A percentile compares a stretch with the other conserved stretches of the same genome.
Conservation (phyloP, 1,140 invertebrate genomes). For the Drosophila grimshawi region DNA sequence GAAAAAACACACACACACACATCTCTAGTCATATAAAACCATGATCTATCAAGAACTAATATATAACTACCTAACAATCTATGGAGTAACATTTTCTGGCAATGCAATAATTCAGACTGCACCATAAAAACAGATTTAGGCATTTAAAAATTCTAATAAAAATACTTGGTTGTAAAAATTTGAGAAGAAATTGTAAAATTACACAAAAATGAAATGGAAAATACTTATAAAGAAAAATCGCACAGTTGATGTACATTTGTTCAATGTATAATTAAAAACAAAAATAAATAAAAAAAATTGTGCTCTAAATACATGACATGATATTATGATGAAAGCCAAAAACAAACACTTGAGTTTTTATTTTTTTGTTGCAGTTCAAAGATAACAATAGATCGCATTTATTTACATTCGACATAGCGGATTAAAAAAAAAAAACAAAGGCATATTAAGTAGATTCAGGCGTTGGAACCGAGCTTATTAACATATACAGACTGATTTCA, state of each 20-base stretch:
- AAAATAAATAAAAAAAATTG: conserved; percentile 1
- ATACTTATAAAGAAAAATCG: conserved; percentile 25
- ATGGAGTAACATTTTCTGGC: conserved; percentile 55
- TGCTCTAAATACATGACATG: conserved; percentile 69
- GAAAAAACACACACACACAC: conserved; percentile 17
- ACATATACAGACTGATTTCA: conserved; percentile 25
- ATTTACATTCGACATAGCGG: conserved; percentile 60
- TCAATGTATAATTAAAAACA: conserved; percentile 19
- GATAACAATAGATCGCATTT: conserved; percentile 70
- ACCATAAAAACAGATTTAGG: conserved; percentile 59
- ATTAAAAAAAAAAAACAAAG: conserved; percentile 19
- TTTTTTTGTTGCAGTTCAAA: conserved; percentile 16
- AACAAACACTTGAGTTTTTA: conserved; percentile 20
- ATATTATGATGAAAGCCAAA: conserved; percentile 61
- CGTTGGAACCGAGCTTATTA: conserved; percentile 35
- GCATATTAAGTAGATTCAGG: conserved; percentile 37
- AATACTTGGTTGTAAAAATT: conserved; percentile 56
- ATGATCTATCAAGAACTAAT: conserved; percentile 25
- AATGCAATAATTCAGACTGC: conserved; percentile 73
- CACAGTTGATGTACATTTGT: conserved; percentile 70
- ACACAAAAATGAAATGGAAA: conserved; percentile 38
- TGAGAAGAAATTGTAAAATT: conserved; percentile 66
- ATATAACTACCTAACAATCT: conserved; percentile 37
- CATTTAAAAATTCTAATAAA: conserved; percentile 66
- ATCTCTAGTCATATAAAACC: conserved; percentile 30